Base-by-base conservation (phyloP, 2,888 invertebrate species). In the Hydriomena furcata region DNA sequence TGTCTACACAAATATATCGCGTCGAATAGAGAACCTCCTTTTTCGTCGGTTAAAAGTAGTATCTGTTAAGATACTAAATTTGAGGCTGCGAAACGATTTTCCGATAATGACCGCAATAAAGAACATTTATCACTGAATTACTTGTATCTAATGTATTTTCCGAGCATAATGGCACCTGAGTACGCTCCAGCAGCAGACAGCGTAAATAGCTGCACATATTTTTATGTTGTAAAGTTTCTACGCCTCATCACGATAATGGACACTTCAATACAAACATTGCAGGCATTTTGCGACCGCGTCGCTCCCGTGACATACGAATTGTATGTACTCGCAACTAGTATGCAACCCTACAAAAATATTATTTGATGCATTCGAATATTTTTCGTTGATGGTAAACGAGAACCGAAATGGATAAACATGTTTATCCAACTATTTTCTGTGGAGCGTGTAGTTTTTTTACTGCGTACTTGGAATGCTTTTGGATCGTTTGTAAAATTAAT, bases 221-320 rank as follows among this genome's bases (percentile, higher is more conserved):
- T 71, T 68, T 69, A 68, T 69, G 63, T 65, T 58, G 63, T 70
- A 62, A 61, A 60, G 46, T 63, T 66, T 60, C 60, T 54, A 68
- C 68, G 66, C 62, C 76, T 82, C 80, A 81, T 84, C 80, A 79
- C 54, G 74, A 76, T 82, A 84, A 82, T 82, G 82, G 81, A 76
- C 68, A 70, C 63, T 76, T 71, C 74, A 75, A 74, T 76, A 66
- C 68, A 68, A 73, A 71, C 69, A 65, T 58, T 60, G 68, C 68
- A 61, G 63, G 52, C 66, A 65, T 65, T 68, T 65, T 61, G 68
- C 64, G 61, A 62, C 67, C 58, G 63, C 61, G 58, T 55, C 56
- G 54, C 56, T 45, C 53, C 38, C 42, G 32, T 21, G 27, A 51
- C 45, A 24, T 37, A 46, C 40, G 42, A 46, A 59, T 35, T 58